A percentile compares a stretch with the other conserved stretches of the same genome.
phyloP scores from a whole-genome alignment of 2,797 vertebrate genomes.

The Leucoraja ocellata region DNA sequence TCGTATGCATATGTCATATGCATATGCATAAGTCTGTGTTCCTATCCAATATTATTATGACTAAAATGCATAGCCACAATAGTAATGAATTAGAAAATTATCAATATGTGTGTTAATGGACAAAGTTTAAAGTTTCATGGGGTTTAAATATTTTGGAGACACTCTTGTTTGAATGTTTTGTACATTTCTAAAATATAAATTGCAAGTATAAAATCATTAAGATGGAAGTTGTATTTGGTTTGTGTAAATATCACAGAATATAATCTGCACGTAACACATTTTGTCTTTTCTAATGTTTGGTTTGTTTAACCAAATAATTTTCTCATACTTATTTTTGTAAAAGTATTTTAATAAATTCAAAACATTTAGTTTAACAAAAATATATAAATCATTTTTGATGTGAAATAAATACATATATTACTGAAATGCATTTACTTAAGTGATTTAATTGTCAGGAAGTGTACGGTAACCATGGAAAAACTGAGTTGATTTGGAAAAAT shows the following conservation, averaged over 20 bases:
- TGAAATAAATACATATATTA: background rate
- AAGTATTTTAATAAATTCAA: background rate
- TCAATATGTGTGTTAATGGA: background rate
- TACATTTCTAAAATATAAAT: background rate
- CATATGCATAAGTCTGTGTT: background rate
- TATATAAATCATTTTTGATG: background rate
- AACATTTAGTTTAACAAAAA: background rate
- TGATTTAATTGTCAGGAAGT: background rate
- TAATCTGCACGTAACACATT: background rate
- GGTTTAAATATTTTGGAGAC: background rate
- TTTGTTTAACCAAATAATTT: background rate
- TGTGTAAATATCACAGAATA: background rate
- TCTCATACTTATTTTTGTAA: background rate
- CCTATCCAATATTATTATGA: background rate
- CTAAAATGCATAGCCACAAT: background rate
- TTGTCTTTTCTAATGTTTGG: background rate
- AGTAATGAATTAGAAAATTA: background rate
- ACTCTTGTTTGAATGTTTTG: background rate
- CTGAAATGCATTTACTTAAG: background rate
- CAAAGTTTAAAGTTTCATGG: conserved; percentile 1
- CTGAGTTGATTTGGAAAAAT: conserved; percentile 12
- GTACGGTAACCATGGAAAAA: background rate
- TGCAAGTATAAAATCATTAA: background rate
- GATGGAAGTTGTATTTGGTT: background rate
- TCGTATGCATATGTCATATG: background rate